A percentile compares a stretch with the other conserved stretches of the same genome.
Evolutionary conservation across 92 coral and sea anemone genomes (phyloP).

Genomic region (Umimayanthus kanabou): DNA sequence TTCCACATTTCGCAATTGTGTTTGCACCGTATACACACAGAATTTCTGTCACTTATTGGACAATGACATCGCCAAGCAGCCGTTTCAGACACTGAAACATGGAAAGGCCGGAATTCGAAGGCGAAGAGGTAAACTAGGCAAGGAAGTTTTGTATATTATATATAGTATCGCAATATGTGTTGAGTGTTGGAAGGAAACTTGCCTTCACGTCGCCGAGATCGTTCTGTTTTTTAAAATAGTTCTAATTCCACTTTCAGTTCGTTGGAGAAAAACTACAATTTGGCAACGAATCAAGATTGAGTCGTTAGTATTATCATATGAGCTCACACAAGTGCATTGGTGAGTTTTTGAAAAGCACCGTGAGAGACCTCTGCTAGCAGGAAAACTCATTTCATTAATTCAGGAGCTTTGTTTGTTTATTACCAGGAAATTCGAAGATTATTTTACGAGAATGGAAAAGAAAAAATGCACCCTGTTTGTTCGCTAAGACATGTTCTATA

Average conservation of each 20-base stretch:
- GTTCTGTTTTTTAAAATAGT: no score
- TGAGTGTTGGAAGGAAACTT: not conserved
- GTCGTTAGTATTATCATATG: not conserved
- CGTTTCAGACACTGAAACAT: not conserved
- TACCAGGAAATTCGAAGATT: not conserved
- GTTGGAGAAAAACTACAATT: not conserved
- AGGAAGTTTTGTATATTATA: not conserved
- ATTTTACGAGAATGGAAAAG: not conserved
- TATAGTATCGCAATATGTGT: not conserved
- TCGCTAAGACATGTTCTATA: no score
- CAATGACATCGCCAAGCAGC: not conserved
- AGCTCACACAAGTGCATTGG: not conserved
- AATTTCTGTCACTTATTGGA: not conserved
- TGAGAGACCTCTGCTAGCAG: no score
- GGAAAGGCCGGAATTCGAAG: slow-evolving; percentile 3
- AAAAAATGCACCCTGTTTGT: not conserved
- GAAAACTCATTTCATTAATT: no score
- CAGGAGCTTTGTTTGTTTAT: not conserved
- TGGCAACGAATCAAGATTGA: not conserved
- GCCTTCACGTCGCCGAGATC: not conserved
- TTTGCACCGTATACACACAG: not conserved
- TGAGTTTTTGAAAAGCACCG: no score
- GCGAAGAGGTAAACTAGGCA: not conserved
- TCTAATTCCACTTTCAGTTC: not conserved
- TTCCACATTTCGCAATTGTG: not conserved